Evolutionary conservation across 1,140 invertebrate species (phyloP), one percentile per base, ranked within the genome.

Genomic region (Sinella curviseta): DNA sequence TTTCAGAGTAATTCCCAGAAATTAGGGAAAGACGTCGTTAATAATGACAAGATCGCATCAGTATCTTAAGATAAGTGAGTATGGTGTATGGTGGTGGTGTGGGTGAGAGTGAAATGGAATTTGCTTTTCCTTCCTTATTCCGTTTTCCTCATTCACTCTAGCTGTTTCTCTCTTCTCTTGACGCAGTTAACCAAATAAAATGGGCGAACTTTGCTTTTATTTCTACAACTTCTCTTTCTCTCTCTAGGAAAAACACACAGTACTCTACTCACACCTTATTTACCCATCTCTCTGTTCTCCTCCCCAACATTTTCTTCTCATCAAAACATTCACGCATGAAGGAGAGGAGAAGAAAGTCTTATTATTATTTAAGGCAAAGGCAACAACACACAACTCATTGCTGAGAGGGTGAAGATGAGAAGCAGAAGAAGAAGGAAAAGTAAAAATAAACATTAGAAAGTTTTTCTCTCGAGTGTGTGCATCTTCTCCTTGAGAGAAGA

Each of bases 31-130:
- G 65, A 33, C 65, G 65, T 12, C 20, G 39, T 48, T 48, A 48
- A 48, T 70, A 70, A 60, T 60, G 31, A 12, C 28, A 70, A 31
- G 28, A 70, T 70, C 65, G 24, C 65, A 70, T 70, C 65, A 33
- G 4, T 48, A 20, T 48, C 20, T 48, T 48, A 12, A 20, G 14
- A 60, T 26, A 33, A 33, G 55, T 60, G 55, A 60, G n/a, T n/a
- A n/a, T 60, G n/a, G 12, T 60, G 12, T 14, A 60, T 60, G 55
- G n/a, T 26, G 55, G 24, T 60, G 55, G 55, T 17, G 24, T 60
- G 55, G 24, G 24, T 60, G 55, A 24, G 24, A 70, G 24, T 24
- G 3, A 24, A 24, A 70, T 70, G 65, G 12, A 31, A 70, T 31
- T 31, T 14, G 12, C 28, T 33, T 24, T 70, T 70, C 31, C 65